Conservation (phyloP, 30 jellyfish, hydroid and myxozoan species). For the Chironex yamaguchii region DNA sequence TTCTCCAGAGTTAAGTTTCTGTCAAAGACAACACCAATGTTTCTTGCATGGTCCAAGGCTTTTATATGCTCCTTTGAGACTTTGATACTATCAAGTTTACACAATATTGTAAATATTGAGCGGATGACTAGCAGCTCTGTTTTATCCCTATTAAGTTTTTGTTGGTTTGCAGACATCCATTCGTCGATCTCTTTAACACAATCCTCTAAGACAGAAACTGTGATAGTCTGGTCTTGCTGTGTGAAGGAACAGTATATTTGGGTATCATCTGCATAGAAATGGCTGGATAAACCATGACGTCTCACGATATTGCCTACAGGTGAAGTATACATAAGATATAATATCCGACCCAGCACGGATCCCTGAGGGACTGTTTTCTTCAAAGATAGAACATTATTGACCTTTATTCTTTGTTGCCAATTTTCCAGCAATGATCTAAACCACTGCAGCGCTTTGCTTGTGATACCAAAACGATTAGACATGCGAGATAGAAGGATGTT, state of each 20-base stretch:
- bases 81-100: too few species aligned
- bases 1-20: neutral
- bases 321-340: slow-evolving; percentile 14
- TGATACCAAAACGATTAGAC: slow-evolving; percentile 21
- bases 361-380: slow-evolving; percentile 60
- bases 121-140: slow-evolving; percentile 53
- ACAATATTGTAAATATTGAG: too few species aligned
- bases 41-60: too few species aligned
- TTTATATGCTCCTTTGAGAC: too few species aligned
- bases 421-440: slow-evolving; percentile 28
- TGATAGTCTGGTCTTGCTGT: slow-evolving; percentile 31
- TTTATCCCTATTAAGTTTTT: slow-evolving; percentile 42
- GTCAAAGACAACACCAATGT: neutral
- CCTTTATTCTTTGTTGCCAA: slow-evolving; percentile 17
- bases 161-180: slow-evolving; percentile 50
- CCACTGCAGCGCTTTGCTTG: slow-evolving; percentile 37
- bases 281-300: neutral
- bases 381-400: slow-evolving; percentile 14
- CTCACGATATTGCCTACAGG: slow-evolving; percentile 28
- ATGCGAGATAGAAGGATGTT: slow-evolving; percentile 5
- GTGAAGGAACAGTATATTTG: slow-evolving; percentile 51
- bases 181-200: slow-evolving; percentile 47
- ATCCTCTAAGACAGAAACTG: slow-evolving; percentile 43
- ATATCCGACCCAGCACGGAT: slow-evolving; percentile 42
- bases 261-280: slow-evolving; percentile 66